phyloP scores from a whole-genome alignment of 2,888 invertebrate species.

The Palloptera scutellata region DNA sequence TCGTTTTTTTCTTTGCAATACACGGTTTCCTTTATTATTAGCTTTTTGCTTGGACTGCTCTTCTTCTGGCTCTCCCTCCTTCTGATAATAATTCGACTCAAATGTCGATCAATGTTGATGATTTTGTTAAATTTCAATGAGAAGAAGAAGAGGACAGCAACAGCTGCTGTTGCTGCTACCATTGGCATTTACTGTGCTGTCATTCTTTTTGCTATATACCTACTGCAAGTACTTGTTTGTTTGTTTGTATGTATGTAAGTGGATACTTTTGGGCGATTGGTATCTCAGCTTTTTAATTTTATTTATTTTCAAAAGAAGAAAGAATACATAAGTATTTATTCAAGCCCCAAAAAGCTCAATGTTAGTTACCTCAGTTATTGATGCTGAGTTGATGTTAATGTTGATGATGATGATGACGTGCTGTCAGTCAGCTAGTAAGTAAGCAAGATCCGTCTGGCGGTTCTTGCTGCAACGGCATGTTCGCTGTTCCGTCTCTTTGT shows the following conservation, averaged over 20 bases:
- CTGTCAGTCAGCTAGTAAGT: conserved; percentile 42
- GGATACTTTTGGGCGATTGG: conserved; percentile 40
- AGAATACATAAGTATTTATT: conserved; percentile 52
- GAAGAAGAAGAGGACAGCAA: neutral
- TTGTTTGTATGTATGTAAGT: too few species aligned
- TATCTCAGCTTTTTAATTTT: conserved; percentile 36
- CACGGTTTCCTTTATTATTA: too few species aligned
- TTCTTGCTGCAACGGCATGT: conserved; percentile 10
- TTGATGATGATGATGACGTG: conserved; percentile 45
- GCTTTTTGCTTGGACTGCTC: too few species aligned
- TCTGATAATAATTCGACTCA: conserved; percentile 51
- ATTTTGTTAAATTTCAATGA: conserved; percentile 35
- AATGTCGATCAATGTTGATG: conserved; percentile 59
- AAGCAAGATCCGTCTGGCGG: conserved; percentile 20
- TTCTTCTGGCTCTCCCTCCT: too few species aligned
- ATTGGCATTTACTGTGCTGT: conserved; percentile 4
- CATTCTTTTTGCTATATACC: conserved; percentile 9
- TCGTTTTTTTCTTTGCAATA: too few species aligned
- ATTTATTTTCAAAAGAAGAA: too few species aligned
- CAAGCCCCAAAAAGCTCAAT: conserved; percentile 54
- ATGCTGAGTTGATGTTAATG: conserved; percentile 20
- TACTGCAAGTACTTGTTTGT: too few species aligned
- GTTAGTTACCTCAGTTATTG: conserved; percentile 24
- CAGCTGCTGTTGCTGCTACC: conserved; percentile 8
- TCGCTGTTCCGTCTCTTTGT: conserved; percentile 34